These are phyloP conservation scores for Heliconius hortense DNA, from an alignment of 2,888 invertebrate genomes.

Conservation along the genomic window DNA sequence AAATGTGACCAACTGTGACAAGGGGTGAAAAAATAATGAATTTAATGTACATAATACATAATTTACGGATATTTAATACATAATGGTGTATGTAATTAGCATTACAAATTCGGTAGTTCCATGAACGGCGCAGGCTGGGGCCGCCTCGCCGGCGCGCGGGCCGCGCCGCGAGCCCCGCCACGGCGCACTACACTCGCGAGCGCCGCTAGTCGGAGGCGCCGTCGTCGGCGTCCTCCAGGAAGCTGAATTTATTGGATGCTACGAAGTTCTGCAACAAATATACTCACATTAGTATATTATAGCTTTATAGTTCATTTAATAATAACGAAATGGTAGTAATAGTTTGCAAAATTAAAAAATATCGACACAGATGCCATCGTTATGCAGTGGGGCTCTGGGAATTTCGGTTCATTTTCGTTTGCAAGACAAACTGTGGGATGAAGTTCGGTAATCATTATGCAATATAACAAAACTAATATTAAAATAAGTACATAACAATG, in stretches of 20 bases:
- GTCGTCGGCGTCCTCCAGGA: conserved; percentile 85
- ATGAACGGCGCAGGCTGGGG: conserved; percentile 63
- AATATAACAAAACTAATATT: too few relatives aligned
- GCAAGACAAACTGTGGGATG: too few relatives aligned
- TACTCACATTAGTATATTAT: neutral
- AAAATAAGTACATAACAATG: too few relatives aligned
- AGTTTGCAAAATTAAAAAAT: too few relatives aligned
- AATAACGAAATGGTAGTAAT: too few relatives aligned
- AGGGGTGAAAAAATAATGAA: neutral
- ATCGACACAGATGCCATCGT: too few relatives aligned
- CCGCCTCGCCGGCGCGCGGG: conserved; percentile 67
- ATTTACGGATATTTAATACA: neutral
- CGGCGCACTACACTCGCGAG: conserved; percentile 48
- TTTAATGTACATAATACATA: neutral
- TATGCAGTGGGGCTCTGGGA: too few relatives aligned
- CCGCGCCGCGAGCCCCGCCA: conserved; percentile 49
- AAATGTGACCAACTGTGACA: neutral
- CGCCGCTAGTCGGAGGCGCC: conserved; percentile 69
- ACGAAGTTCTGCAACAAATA: conserved; percentile 84
- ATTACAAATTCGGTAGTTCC: neutral
- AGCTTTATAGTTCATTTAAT: neutral
- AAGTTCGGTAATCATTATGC: too few relatives aligned
- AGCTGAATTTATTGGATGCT: conserved; percentile 89
- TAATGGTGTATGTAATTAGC: neutral
- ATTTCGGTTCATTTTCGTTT: too few relatives aligned